Evolutionary conservation across 1,140 invertebrate species (phyloP).

Genomic region (Leptonema lineaticorne): DNA sequence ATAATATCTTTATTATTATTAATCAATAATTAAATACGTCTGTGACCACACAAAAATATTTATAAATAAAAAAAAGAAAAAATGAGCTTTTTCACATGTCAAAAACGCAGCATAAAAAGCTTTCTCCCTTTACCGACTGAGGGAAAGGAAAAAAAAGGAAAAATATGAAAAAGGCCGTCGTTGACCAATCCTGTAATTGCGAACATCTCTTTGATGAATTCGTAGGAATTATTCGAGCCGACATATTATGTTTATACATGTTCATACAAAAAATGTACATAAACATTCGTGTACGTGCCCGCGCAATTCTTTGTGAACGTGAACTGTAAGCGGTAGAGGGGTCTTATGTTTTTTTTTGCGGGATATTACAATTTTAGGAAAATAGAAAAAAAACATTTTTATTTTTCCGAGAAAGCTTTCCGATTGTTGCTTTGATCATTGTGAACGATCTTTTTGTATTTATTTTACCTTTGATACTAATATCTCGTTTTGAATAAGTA

Average conservation of each 20-base stretch:
- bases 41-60: too few species aligned
- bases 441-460: conserved; percentile 18
- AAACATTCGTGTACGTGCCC: not conserved
- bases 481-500: not conserved
- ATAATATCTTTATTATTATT: too few species aligned
- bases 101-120: not conserved
- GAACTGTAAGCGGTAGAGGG: not conserved
- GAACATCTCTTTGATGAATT: conserved; percentile 40
- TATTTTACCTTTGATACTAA: not conserved
- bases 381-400: conserved; percentile 12
- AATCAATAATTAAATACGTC: too few species aligned
- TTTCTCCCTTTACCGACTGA: not conserved
- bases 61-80: too few species aligned
- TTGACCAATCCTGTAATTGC: conserved; percentile 42
- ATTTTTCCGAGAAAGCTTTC: conserved; percentile 19
- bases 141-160: not conserved
- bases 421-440: conserved; percentile 30
- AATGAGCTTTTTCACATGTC: not conserved
- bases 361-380: conserved; percentile 5
- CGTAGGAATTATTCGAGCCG: conserved; percentile 32
- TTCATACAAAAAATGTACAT: not conserved
- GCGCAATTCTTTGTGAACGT: not conserved
- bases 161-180: conserved; percentile 23
- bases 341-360: not conserved
- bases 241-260: conserved; percentile 5